phyloP scores from a whole-genome alignment of 2,113 vertebrate species.

The Cebidichthys violaceus region DNA sequence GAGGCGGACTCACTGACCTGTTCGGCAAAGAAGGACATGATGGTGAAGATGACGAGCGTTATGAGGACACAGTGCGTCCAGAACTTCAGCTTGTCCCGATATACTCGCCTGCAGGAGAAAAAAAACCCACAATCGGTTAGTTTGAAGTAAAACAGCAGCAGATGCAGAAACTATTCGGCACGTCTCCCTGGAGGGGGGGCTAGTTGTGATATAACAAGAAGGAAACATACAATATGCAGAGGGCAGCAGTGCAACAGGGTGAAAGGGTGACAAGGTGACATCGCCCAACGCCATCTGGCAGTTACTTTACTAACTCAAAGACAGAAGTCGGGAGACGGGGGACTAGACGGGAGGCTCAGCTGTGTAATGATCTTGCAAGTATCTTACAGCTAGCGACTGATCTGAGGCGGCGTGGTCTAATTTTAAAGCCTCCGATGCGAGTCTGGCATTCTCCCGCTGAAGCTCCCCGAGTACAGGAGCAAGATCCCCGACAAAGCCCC shows the following conservation, averaged over 20 bases:
- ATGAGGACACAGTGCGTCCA: constrained; percentile 98
- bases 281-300: constrained; percentile 56
- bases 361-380: constrained; percentile 50
- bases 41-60: constrained; percentile 93
- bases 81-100: constrained; percentile 97
- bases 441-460: constrained; percentile 19
- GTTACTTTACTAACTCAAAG: constrained; percentile 30
- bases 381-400: constrained; percentile 49
- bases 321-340: constrained; percentile 1
- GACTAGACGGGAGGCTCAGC: constrained; percentile 26
- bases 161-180: neutral
- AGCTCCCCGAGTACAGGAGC: constrained; percentile 30
- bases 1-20: constrained; percentile 85
- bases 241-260: constrained; percentile 36
- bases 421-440: constrained; percentile 62
- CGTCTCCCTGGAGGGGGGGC: neutral
- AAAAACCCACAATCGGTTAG: neutral
- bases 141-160: constrained; percentile 2
- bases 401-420: constrained; percentile 61
- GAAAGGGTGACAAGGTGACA: constrained; percentile 68
- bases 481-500: constrained; percentile 28
- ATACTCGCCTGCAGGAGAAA: constrained; percentile 88
- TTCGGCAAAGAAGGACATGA: constrained; percentile 98
- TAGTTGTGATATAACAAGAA: constrained; percentile 28
- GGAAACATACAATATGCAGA: constrained; percentile 28